Evolutionary conservation across 2,888 invertebrate genomes (phyloP), one percentile per base, ranked within the genome.

Genomic region (Crocallis elinguaria): DNA sequence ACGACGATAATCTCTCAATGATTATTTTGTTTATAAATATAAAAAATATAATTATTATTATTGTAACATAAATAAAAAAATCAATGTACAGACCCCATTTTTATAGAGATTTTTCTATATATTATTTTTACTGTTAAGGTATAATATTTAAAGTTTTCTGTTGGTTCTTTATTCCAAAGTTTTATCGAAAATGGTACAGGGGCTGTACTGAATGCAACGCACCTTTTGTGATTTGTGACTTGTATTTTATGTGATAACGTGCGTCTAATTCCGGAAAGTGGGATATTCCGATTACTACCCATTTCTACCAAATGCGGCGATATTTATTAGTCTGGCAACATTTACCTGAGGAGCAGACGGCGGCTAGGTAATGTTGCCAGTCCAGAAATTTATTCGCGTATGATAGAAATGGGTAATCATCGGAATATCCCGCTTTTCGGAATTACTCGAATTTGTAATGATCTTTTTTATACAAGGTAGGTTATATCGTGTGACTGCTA

Each of bases 1-100:
- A 77, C 72, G 84, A 86, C 85, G 82, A 82, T 73, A 86, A 88
- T 88, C 86, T 88, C 88, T 85, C 79, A 70, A 62, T 61, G 67
- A 65, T 73, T 72, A 57, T 70, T 69, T 64, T 73, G 71, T 74
- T 64, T 64, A 63, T 60, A 58, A 61, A 62, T 56, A 50, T 21
- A 27, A 41, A 27, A 41, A 30, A 30, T 62, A 48, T 62, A 43
- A 59, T 55, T 63, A 62, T 60, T 54, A 56, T 65, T 8, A 48
- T 17, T 49, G 14, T 23, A 12, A 35, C 8, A 51, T 66, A 57
- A 38, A 23, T 25, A 29, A 29, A 29, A 29, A 51, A 44, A 48
- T 46, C 27, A 42, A 37, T 42, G 59, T 57, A 45, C 59, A 59
- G 61, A 59, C 48, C 61, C 60, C 44, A 25, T 50, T 57, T 49